Conservation (phyloP, 1,140 invertebrate species). For the Physella acuta region DNA sequence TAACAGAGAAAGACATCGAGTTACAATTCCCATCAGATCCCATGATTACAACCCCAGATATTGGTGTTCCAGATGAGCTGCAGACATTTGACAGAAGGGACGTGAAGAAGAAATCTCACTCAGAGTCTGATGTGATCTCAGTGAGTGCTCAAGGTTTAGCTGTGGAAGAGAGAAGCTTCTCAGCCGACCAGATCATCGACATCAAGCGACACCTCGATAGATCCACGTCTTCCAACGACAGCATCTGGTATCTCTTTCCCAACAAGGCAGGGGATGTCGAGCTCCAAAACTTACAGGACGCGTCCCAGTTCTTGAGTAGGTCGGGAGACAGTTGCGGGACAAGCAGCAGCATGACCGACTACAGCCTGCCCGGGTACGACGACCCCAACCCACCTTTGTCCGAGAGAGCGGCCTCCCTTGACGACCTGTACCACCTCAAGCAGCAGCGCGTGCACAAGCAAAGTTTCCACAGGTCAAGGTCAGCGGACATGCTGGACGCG, state of each 20-base stretch:
- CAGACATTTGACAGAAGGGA: too few relatives aligned
- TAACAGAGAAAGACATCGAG: too few relatives aligned
- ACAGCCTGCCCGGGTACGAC: neutral
- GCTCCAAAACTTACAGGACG: too few relatives aligned
- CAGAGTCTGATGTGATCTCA: conserved; percentile 32
- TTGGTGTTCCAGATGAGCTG: too few relatives aligned
- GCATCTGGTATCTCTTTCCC: conserved; percentile 41
- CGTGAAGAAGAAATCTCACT: conserved; percentile 39
- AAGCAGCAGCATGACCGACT: conserved; percentile 3
- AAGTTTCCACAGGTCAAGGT: conserved; percentile 38
- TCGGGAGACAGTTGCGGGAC: conserved; percentile 24
- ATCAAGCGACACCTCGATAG: neutral
- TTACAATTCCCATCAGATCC: too few relatives aligned
- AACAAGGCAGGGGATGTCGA: conserved; percentile 7
- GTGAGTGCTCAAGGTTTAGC: too few relatives aligned
- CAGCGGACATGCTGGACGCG: conserved; percentile 42
- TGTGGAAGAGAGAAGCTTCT: neutral
- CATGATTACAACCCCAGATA: too few relatives aligned
- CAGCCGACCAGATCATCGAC: neutral
- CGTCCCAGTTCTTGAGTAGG: conserved; percentile 6
- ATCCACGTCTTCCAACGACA: conserved; percentile 37
- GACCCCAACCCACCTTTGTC: conserved; percentile 12
- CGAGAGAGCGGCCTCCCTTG: conserved; percentile 27
- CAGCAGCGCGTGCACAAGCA: neutral
- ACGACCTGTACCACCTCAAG: conserved; percentile 15